Percentiles rank a stretch among this genome's conserved stretches.
Evolutionary conservation across 2,797 vertebrate species (phyloP).

Genomic region (Lepilemur septentrionalis): DNA sequence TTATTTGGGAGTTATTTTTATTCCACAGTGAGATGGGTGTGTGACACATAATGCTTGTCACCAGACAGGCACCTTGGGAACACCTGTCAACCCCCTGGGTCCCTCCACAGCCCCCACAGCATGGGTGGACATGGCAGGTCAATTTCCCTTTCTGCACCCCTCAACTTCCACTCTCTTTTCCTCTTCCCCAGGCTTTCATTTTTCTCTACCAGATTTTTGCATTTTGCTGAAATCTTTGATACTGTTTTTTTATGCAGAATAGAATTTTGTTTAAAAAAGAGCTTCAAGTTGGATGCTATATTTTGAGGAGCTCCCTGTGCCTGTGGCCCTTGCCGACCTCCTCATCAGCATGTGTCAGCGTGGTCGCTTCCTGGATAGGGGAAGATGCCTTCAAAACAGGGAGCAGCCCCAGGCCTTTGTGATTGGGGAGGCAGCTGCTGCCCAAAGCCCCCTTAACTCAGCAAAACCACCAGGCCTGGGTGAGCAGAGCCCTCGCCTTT

Average conservation of each 20-base stretch:
- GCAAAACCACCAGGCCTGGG: not conserved
- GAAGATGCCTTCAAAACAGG: not conserved
- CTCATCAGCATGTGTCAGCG: rapidly evolving
- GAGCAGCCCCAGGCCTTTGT: not conserved
- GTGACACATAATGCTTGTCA: too few species aligned
- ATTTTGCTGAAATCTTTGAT: not conserved
- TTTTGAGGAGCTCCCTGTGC: not conserved
- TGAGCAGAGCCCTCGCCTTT: not conserved
- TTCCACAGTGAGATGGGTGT: too few species aligned
- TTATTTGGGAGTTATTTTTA: not conserved
- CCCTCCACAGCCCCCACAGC: not conserved
- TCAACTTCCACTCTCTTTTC: too few species aligned
- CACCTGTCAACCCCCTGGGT: too few species aligned
- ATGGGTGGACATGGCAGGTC: not conserved
- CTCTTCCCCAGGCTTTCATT: not conserved
- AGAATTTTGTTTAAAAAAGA: not conserved
- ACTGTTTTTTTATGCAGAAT: not conserved
- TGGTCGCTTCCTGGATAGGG: too few species aligned
- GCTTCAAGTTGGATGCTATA: not conserved
- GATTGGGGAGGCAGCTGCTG: not conserved
- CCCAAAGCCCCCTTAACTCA: not conserved
- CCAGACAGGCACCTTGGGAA: not conserved
- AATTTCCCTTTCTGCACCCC: not conserved
- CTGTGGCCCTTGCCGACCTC: not conserved
- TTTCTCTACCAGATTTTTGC: not conserved